A percentile compares a stretch with the other conserved stretches of the same genome.
These are phyloP conservation scores for Emydura subglobosa DNA, from an alignment of 2,113 vertebrate species.

Conservation along the genomic window DNA sequence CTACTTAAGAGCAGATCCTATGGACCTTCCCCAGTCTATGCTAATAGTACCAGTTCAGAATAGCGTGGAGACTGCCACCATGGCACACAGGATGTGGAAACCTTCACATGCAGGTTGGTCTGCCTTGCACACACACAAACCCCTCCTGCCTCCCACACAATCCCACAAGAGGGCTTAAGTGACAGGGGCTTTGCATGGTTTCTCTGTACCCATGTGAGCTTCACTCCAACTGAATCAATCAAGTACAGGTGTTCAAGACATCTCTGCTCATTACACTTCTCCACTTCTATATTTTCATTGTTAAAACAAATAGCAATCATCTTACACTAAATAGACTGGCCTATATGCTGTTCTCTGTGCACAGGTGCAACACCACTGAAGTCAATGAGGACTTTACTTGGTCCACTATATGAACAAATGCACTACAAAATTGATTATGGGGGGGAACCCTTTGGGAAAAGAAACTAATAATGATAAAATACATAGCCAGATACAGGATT, in stretches of 20 bases:
- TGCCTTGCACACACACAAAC: background rate
- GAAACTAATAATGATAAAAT: conserved; percentile 53
- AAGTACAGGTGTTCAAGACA: background rate
- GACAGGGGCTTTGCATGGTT: background rate
- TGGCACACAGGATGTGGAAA: fast-evolving
- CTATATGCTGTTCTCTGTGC: background rate
- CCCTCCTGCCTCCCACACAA: background rate
- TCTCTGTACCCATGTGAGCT: background rate
- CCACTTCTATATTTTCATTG: background rate
- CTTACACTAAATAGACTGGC: background rate
- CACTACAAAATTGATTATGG: background rate
- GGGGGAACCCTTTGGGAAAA: conserved; percentile 18
- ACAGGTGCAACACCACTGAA: background rate
- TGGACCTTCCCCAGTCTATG: background rate
- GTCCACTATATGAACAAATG: background rate
- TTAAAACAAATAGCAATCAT: background rate
- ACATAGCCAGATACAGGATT: background rate
- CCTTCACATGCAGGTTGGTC: background rate
- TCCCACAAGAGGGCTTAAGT: background rate
- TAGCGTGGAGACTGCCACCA: background rate
- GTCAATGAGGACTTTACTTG: background rate
- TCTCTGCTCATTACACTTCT: background rate
- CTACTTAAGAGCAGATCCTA: background rate
- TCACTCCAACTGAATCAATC: background rate
- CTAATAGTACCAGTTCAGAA: background rate